Evolutionary conservation across 2,113 vertebrate genomes (phyloP).

Genomic region (Zosterops hypoxanthus): DNA sequence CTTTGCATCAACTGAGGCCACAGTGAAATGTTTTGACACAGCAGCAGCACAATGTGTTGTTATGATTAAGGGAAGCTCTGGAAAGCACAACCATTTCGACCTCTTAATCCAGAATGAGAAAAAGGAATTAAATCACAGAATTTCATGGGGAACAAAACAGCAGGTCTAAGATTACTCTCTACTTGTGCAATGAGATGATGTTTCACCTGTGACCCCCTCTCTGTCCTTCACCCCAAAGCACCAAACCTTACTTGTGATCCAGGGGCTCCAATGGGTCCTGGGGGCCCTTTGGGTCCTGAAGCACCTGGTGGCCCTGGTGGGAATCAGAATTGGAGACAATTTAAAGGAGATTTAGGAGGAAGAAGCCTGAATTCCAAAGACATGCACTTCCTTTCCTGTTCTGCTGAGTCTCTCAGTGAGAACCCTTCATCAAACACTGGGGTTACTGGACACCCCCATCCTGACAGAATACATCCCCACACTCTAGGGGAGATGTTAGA

Average conservation of each 20-base stretch:
- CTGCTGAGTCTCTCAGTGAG: not conserved
- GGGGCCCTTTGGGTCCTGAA: conserved; percentile 80
- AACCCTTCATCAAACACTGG: not conserved
- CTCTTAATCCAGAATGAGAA: not conserved
- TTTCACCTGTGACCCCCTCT: not conserved
- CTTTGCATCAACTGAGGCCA: not conserved
- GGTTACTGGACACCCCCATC: not conserved
- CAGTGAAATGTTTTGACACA: conserved; percentile 11
- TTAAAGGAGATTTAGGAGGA: not conserved
- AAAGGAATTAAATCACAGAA: not conserved
- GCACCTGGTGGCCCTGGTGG: conserved; percentile 77
- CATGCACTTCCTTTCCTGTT: not conserved
- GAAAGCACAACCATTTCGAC: not conserved
- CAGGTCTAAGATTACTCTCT: not conserved
- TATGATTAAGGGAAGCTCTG: not conserved
- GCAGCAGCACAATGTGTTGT: not conserved
- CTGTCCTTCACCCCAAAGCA: not conserved
- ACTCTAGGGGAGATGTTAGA: not conserved
- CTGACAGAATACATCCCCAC: not conserved
- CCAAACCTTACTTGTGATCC: conserved; percentile 82
- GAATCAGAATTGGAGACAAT: conserved; percentile 15
- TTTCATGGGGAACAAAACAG: not conserved
- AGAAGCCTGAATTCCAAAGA: not conserved
- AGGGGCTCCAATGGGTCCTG: conserved; percentile 80
- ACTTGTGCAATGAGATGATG: not conserved